Base-by-base conservation (phyloP, 1,140 invertebrate species). In the Drosophila ironensis region DNA sequence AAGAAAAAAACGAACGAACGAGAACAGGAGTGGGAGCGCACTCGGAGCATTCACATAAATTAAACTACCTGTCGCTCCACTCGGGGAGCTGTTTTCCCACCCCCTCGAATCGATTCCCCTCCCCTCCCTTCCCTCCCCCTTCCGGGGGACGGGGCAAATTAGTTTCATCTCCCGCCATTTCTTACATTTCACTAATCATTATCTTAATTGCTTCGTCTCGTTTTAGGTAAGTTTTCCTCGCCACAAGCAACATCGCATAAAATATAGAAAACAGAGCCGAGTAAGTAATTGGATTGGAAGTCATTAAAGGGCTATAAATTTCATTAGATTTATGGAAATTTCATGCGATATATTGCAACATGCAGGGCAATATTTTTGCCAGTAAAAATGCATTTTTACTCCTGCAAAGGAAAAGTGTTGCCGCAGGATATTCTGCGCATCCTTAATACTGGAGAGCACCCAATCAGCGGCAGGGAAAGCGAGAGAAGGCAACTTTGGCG, bases 361-460 rank as follows among this genome's bases (percentile, higher is more conserved):
- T n/a, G n/a, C n/a, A n/a, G n/a, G n/a, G n/a, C 30, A 33, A 33
- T 33, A 12, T 69, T 70, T 50, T 30, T 68, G 68, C 54, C 59
- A 72, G 52, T 78, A 72, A 59, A 47, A 47, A 74, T 74, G 71
- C 52, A 73, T 80, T 80, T 80, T 70, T 52, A 57, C 72, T 40
- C 20, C 57, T 63, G 9, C 20, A 22, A 9, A 11, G 48, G 48
- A 22, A 44, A 8, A 46, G 37, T 57, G 48, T 47, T 66, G 70
- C 78, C 78, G 78, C 78, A 84, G 78, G 78, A 84, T 63, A 84
- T 84, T 59, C 80, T 74, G 80, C 78, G 80, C 78, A 84, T 86
- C 78, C 78, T 86, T 84, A 54, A 44, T 37, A 57, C 7, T 57
- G 66, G 52, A 70, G 66, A 69, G 64, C 20, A 57, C 50, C 56